Evolutionary conservation across 2,797 vertebrate species (phyloP).

Genomic region (Myioborus melanocephalus): DNA sequence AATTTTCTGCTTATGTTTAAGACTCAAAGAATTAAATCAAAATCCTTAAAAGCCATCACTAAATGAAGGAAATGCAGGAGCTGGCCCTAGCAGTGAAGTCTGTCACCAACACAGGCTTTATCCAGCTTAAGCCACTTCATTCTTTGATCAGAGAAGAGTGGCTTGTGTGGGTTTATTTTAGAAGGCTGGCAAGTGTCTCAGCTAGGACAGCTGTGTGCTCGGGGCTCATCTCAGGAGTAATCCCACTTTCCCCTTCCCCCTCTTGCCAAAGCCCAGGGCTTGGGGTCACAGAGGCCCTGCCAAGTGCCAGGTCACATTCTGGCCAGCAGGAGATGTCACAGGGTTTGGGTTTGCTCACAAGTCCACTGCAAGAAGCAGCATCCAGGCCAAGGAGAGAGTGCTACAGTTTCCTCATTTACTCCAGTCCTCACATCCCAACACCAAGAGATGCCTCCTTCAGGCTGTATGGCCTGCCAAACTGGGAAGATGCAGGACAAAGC

Average conservation of each 20-base stretch:
- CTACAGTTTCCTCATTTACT: background rate
- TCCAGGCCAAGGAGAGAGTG: rapidly evolving
- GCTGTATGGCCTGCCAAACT: rapidly evolving
- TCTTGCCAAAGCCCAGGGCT: background rate
- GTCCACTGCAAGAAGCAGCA: rapidly evolving
- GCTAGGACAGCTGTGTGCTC: conserved; percentile 17
- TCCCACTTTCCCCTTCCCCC: background rate
- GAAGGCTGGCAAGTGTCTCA: conserved; percentile 41
- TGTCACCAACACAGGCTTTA: conserved; percentile 65
- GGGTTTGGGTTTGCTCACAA: rapidly evolving
- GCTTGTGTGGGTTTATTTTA: conserved; percentile 36
- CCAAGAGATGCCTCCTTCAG: background rate
- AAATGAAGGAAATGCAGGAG: conserved; percentile 39
- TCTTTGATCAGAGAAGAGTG: conserved; percentile 67
- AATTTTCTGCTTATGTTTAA: conserved; percentile 59
- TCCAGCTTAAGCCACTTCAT: conserved; percentile 66
- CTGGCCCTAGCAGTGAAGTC: conserved; percentile 62
- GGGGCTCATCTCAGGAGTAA: background rate
- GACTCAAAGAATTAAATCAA: conserved; percentile 61
- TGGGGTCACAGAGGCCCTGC: background rate
- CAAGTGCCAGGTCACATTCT: background rate
- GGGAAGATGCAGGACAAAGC: background rate
- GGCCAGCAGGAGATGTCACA: background rate
- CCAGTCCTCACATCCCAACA: background rate
- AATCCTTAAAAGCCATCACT: conserved; percentile 64